Base-by-base conservation (phyloP, 2,113 vertebrate genomes). In the Antechinus flavipes region DNA sequence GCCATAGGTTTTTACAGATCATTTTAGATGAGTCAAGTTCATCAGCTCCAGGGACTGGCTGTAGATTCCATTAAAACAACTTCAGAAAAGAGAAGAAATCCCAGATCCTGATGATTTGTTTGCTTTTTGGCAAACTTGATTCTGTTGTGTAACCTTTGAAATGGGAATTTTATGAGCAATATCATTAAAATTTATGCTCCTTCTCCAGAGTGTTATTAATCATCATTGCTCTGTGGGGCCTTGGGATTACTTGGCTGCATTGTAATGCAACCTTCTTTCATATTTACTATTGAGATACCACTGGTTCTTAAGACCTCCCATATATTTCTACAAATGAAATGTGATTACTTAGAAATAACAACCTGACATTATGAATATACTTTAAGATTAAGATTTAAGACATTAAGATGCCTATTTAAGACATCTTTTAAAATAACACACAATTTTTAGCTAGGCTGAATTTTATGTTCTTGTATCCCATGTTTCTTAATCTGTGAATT, bases 71-170 rank as follows among this genome's bases (percentile, higher is more conserved):
- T 97, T 97, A 97, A 97, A 98, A 97, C 96, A 98, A 97, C 93
- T 94, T 50, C 19, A 97, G 46, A 52, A 91, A 35, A 97, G 97
- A 98, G 55, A 95, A 97, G 84, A 96, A 98, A 68, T 54, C 27
- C 0, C 22, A 97, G 95, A 98, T 92, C 35, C 97, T 93, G 96
- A 97, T 98, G 96, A 98, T 97, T 98, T 98, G 97, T 97, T 97
- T 98, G 93, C 96, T 97, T 98, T 98, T 98, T 97, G 97, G 91
- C 98, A 97, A 98, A 95, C 93, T 98, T 97, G 95, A 97, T 98
- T 98, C 97, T 98, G 94, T 98, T 98, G 97, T 98, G 96, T 98
- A 98, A 98, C 97, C 96, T 98, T 98, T 98, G 97, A 98, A 98
- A 98, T 92, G 94, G 96, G 53, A 90, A 91, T 91, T 98, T 98